Base-by-base conservation (phyloP, 2,888 invertebrate genomes). In the Gnatocerus cornutus region DNA sequence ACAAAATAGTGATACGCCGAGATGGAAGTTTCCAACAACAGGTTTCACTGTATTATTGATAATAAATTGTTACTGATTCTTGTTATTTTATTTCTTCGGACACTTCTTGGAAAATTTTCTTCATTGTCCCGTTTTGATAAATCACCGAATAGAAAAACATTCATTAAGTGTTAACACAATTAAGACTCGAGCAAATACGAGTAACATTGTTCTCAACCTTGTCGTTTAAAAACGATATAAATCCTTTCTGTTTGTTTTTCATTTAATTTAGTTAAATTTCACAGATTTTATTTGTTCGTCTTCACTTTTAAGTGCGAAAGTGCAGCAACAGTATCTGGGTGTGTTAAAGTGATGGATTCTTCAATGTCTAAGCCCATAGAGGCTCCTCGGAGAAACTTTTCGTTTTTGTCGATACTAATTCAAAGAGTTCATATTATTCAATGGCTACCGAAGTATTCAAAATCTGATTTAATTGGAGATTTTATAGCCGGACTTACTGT, bases 401-500 rank as follows among this genome's bases (percentile, higher is more conserved):
- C 62, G 5, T 16, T 69, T 3, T 14, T 27, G 16, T 7, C 43
- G 5, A n/a, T 46, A 41, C 45, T 82, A 3, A 48, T 72, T 9
- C 76, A 81, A 63, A 72, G 81, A 1, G 41, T 83, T 5, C 77
- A 76, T 46, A 83, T 84, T n/a, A 43, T 78, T 0, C 68, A 85
- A 77, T 93, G 93, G 95, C 86, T 92, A 71, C 88, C 89, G 14
- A 85, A 84, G 61, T 96, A 96, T 85, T 88, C 88, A 63, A 89
- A 90, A 74, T 86, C 89, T 71, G 88, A 90, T 73, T 90, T 92
- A 0, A 83, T 92, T 63, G 91, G 93, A 2, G 97, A 98, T 87
- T 80, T 93, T 59, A 92, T 97, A 75, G 96, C 97, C 9, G 97
- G 97, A 37, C 82, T 96, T 52, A 96, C 97, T 0, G 89, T 97